A percentile compares a stretch with the other conserved stretches of the same genome.
Evolutionary conservation across 2,888 invertebrate genomes (phyloP).

Genomic region (Archips xylosteana): DNA sequence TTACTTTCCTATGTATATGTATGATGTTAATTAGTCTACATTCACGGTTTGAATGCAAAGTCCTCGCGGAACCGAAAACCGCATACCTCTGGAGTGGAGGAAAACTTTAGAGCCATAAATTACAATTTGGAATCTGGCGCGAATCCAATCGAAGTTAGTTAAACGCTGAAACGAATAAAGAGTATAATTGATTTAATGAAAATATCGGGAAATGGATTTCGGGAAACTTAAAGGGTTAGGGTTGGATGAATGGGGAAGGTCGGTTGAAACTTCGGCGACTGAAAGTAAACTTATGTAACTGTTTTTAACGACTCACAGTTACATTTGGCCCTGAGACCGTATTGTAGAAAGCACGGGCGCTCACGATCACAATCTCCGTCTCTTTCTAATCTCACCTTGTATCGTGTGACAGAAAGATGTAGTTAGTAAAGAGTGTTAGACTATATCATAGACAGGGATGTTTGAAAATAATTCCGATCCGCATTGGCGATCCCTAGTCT

Average conservation of each 20-base stretch:
- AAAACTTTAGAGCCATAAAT: conserved; percentile 19
- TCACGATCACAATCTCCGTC: too few species aligned
- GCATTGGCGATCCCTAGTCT: too few species aligned
- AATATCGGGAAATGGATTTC: neutral
- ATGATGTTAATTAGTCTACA: neutral
- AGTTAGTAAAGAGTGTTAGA: too few species aligned
- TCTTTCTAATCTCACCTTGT: too few species aligned
- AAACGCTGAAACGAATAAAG: conserved; percentile 2
- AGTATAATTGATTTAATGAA: conserved; percentile 6
- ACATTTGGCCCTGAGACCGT: too few species aligned
- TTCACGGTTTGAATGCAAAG: neutral
- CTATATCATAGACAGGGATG: too few species aligned
- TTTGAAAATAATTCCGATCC: too few species aligned
- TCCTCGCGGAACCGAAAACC: neutral
- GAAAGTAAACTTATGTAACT: neutral
- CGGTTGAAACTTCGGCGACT: neutral
- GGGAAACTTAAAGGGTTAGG: neutral
- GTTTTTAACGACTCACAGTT: too few species aligned
- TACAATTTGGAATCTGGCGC: conserved; percentile 3
- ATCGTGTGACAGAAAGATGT: too few species aligned
- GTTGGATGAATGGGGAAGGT: neutral
- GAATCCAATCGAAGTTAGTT: conserved; percentile 9
- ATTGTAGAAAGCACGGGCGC: too few species aligned
- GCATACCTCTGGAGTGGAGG: neutral
- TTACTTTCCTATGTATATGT: too few species aligned